Evolutionary conservation across 1,140 invertebrate genomes (phyloP).

Genomic region (Glossosoma conforme): DNA sequence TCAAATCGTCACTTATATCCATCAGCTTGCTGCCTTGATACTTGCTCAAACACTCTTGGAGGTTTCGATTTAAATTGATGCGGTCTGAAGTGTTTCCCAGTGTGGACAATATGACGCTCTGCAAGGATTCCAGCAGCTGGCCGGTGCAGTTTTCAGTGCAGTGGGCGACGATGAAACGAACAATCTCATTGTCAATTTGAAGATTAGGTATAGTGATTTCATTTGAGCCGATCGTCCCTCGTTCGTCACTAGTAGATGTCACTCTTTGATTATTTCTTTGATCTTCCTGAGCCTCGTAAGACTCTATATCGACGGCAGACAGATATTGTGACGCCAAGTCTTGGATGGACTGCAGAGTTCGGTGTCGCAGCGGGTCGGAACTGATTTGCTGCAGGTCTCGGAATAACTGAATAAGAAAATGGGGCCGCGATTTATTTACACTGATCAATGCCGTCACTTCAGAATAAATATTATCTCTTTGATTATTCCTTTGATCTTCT

Average conservation of each 20-base stretch:
- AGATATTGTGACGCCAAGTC: conserved; percentile 37
- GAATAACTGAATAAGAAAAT: conserved; percentile 63
- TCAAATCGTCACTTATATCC: conserved; percentile 43
- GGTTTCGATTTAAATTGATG: conserved; percentile 35
- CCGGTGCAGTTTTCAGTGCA: conserved; percentile 40
- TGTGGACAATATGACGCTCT: conserved; percentile 36
- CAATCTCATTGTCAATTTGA: conserved; percentile 43
- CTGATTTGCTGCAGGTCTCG: conserved; percentile 60
- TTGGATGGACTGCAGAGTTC: conserved; percentile 39
- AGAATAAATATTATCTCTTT: conserved; percentile 55
- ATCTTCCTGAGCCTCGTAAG: conserved; percentile 21
- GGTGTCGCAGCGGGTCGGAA: conserved; percentile 59
- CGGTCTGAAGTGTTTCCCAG: conserved; percentile 32
- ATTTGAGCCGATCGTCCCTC: too few relatives aligned
- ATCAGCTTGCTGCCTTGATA: conserved; percentile 42
- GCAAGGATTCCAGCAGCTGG: conserved; percentile 41
- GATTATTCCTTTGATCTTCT: conserved; percentile 9
- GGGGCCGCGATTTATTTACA: conserved; percentile 62
- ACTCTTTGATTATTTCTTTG: conserved; percentile 10
- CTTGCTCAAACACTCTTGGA: conserved; percentile 40
- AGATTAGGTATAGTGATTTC: conserved; percentile 24
- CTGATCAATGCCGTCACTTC: conserved; percentile 65
- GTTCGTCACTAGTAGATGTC: not conserved
- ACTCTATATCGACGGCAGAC: conserved; percentile 35
- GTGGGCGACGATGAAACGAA: conserved; percentile 42